These are phyloP conservation scores for Diabrotica undecimpunctata DNA, from an alignment of 1,140 invertebrate species.

Conservation along the genomic window DNA sequence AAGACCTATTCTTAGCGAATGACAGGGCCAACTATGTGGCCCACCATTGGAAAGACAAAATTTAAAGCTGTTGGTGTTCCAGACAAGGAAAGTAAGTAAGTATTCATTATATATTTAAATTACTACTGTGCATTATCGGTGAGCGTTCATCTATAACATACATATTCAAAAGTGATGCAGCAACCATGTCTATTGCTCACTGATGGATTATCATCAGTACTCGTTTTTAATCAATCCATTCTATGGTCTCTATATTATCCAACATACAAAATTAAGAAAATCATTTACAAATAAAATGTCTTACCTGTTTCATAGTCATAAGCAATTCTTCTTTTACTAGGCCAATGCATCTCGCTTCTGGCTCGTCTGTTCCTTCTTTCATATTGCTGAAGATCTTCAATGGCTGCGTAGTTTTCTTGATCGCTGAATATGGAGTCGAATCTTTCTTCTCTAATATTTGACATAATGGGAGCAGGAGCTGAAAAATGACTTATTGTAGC, in stretches of 20 bases:
- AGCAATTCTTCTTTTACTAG: slow-evolving; percentile 8
- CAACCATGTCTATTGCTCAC: not conserved
- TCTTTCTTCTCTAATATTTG: slow-evolving; percentile 19
- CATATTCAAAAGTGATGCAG: not conserved
- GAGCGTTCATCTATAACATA: too few species aligned
- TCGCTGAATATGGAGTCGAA: slow-evolving; percentile 23
- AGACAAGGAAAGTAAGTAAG: too few species aligned
- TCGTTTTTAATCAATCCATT: too few species aligned
- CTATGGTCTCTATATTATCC: too few species aligned
- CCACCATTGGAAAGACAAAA: too few species aligned
- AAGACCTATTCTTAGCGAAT: too few species aligned
- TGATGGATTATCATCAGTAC: not conserved
- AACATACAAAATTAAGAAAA: too few species aligned
- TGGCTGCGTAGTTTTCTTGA: slow-evolving; percentile 37
- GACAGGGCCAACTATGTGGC: too few species aligned
- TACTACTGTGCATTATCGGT: too few species aligned
- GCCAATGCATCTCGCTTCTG: slow-evolving; percentile 8
- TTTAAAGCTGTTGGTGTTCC: too few species aligned
- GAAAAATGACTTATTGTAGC: not conserved
- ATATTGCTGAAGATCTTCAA: slow-evolving; percentile 32
- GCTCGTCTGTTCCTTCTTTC: slow-evolving; percentile 15
- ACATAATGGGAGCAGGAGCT: not conserved
- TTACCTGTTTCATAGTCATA: slow-evolving; percentile 27
- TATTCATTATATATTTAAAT: too few species aligned
- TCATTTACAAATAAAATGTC: not conserved